Evolutionary conservation across 1,140 invertebrate genomes (phyloP).

Genomic region (Chelonus insularis): DNA sequence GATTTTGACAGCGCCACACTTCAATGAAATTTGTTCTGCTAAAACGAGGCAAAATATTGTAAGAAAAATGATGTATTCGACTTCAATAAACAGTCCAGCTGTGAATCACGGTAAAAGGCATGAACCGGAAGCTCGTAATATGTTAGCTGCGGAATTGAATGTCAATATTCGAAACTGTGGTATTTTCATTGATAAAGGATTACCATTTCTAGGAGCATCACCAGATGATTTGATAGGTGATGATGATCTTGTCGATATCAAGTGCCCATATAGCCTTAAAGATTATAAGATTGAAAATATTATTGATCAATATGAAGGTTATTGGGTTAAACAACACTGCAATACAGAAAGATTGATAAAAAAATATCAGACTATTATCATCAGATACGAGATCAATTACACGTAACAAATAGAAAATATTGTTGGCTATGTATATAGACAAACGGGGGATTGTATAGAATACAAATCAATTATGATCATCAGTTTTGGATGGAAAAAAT

Average conservation of each 20-base stretch:
- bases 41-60: constrained; percentile 33
- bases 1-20: constrained; percentile 47
- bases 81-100: constrained; percentile 24
- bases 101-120: constrained; percentile 34
- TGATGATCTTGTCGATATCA: constrained; percentile 43
- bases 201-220: constrained; percentile 42
- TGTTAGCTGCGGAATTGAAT: constrained; percentile 37
- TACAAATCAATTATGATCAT: not conserved
- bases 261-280: constrained; percentile 39
- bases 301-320: not conserved
- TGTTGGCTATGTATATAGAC: constrained; percentile 37
- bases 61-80: constrained; percentile 34
- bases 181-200: constrained; percentile 44
- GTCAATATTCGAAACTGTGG: constrained; percentile 40
- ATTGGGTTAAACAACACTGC: not conserved
- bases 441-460: not conserved
- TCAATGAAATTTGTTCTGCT: constrained; percentile 40
- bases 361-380: constrained; percentile 31
- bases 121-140: constrained; percentile 3
- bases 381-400: constrained; percentile 44
- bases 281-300: not conserved
- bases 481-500: not conserved
- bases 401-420: constrained; percentile 33
- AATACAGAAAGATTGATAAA: not conserved
- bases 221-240: constrained; percentile 51